phyloP scores from a whole-genome alignment of 2,797 vertebrate genomes.

The Anabas testudineus region DNA sequence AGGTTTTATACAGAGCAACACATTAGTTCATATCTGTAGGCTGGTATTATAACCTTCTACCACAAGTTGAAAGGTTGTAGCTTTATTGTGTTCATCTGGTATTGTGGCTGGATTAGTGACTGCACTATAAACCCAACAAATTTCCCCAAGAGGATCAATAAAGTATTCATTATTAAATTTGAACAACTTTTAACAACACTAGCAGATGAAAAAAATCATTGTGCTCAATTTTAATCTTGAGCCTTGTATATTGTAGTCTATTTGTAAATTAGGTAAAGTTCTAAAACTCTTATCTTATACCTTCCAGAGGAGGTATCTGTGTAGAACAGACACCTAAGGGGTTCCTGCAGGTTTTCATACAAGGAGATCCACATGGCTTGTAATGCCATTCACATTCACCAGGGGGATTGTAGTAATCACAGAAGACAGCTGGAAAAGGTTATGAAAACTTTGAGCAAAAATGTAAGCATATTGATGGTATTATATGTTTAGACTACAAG shows the following conservation, averaged over 20 bases:
- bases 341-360: constrained; percentile 75
- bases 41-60: constrained; percentile 4
- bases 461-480: no score
- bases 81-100: not conserved
- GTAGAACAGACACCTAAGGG: constrained; percentile 73
- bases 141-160: no score
- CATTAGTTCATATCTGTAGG: not conserved
- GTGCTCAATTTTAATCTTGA: not conserved
- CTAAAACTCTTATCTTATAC: constrained; percentile 11
- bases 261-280: not conserved
- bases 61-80: not conserved
- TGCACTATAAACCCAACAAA: no score
- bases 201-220: not conserved
- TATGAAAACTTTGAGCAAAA: not conserved
- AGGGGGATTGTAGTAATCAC: constrained; percentile 90
- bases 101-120: not conserved
- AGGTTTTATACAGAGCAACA: not conserved
- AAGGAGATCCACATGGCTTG: constrained; percentile 85
- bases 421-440: constrained; percentile 88
- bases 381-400: constrained; percentile 92
- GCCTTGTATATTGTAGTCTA: not conserved
- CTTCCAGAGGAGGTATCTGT: constrained; percentile 72
- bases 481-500: no score
- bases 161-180: no score
- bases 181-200: no score